A percentile compares a stretch with the other conserved stretches of the same genome.
Conservation (phyloP, 2,797 vertebrate species). For the Artibeus jamaicensis region DNA sequence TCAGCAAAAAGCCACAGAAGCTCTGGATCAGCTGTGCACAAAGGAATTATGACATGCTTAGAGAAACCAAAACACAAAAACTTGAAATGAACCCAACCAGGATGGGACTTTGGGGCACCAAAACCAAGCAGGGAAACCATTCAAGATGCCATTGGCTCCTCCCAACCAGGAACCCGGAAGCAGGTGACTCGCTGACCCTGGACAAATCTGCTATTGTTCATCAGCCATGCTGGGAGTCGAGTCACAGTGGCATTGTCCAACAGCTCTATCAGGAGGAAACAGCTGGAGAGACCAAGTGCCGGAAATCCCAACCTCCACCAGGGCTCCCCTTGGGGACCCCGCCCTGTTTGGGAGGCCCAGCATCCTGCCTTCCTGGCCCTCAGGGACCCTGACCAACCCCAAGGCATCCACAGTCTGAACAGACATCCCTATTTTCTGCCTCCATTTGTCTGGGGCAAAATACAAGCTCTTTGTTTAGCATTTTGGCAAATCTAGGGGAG, state of each 20-base stretch:
- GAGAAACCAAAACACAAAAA: neutral
- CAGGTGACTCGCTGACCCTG: constrained; percentile 8
- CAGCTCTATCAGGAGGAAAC: constrained; percentile 71
- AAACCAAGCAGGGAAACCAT: neutral
- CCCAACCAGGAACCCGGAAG: neutral
- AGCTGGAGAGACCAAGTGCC: constrained; percentile 57
- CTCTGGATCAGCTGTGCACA: neutral
- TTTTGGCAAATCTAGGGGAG: neutral
- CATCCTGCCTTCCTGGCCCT: constrained; percentile 55
- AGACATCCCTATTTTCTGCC: neutral
- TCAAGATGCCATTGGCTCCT: neutral
- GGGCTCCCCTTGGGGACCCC: neutral
- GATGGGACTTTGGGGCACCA: neutral
- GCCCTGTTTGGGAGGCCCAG: constrained; percentile 28
- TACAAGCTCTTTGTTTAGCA: neutral
- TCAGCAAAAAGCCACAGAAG: neutral
- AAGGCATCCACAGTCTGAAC: neutral
- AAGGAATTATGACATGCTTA: neutral
- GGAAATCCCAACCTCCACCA: constrained; percentile 57
- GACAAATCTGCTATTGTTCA: constrained; percentile 40
- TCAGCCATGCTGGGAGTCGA: neutral
- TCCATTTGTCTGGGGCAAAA: neutral
- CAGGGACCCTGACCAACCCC: neutral
- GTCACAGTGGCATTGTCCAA: constrained; percentile 63
- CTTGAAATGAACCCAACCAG: neutral